phyloP scores from a whole-genome alignment of 2,888 invertebrate genomes.

The Eubasilissa splendida region DNA sequence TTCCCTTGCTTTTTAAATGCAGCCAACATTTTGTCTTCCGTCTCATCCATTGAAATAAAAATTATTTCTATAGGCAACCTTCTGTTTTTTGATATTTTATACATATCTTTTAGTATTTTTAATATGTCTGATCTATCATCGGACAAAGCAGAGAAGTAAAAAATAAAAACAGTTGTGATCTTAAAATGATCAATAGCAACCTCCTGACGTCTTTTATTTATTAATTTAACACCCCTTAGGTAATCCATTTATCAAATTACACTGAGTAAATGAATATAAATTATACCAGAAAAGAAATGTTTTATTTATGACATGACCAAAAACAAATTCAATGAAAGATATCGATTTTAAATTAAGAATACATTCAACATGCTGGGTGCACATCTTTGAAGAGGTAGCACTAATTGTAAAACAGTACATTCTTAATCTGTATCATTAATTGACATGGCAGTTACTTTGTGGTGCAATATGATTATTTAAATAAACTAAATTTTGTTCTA shows the following conservation, averaged over 20 bases:
- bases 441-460: too few relatives aligned
- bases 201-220: background rate
- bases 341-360: background rate
- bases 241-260: conserved; percentile 15
- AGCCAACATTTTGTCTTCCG: conserved; percentile 9
- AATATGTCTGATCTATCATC: conserved; percentile 16
- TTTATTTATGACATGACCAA: too few relatives aligned
- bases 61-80: conserved; percentile 31
- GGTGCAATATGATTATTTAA: too few relatives aligned
- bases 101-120: conserved; percentile 19
- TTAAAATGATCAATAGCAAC: conserved; percentile 24
- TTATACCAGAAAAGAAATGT: too few relatives aligned
- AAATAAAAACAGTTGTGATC: conserved; percentile 5
- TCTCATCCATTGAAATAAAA: conserved; percentile 31
- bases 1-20: conserved; percentile 23
- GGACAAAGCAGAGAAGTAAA: conserved; percentile 29
- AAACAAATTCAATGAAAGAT: background rate
- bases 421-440: too few relatives aligned
- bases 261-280: background rate
- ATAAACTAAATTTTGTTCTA: too few relatives aligned
- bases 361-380: too few relatives aligned
- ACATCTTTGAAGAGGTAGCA: too few relatives aligned
- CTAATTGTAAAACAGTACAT: too few relatives aligned
- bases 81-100: conserved; percentile 12
- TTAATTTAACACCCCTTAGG: background rate